Percentiles rank a stretch among this genome's conserved stretches.
These are phyloP conservation scores for Papilio protenor DNA, from an alignment of 2,888 invertebrate species.

Conservation along the genomic window DNA sequence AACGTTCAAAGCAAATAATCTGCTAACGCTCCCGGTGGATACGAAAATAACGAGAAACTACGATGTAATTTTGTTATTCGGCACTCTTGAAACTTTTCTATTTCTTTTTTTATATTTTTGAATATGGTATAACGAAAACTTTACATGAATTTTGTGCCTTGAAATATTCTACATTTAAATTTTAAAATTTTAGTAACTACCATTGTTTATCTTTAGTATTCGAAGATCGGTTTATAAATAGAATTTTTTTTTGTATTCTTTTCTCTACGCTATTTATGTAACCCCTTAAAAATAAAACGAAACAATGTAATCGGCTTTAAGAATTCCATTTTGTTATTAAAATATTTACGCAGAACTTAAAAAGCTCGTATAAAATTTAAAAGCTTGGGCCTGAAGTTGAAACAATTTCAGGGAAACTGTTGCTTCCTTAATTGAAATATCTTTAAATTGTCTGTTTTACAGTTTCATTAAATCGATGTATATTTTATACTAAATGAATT, in stretches of 20 bases:
- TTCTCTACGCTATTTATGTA: neutral
- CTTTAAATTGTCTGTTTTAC: neutral
- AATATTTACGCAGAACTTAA: neutral
- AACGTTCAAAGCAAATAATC: slow-evolving; percentile 22
- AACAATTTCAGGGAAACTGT: neutral
- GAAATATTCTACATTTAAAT: no score
- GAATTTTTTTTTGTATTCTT: neutral
- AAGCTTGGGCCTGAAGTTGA: neutral
- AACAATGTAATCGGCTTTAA: slow-evolving; percentile 12
- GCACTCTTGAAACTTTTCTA: neutral
- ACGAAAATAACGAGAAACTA: neutral
- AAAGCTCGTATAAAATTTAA: neutral
- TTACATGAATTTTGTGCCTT: no score
- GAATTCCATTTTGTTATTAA: slow-evolving; percentile 11
- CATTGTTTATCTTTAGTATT: neutral
- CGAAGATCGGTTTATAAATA: neutral
- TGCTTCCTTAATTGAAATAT: neutral
- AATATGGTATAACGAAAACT: neutral
- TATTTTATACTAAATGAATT: no score
- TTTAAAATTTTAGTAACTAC: no score
- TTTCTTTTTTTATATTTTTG: neutral
- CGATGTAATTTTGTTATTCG: neutral
- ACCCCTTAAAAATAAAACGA: neutral
- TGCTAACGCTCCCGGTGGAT: neutral
- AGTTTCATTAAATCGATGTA: neutral